A percentile compares a stretch with the other conserved stretches of the same genome.
Evolutionary conservation across 1,140 invertebrate species (phyloP).

Genomic region (Eumaeus atala): DNA sequence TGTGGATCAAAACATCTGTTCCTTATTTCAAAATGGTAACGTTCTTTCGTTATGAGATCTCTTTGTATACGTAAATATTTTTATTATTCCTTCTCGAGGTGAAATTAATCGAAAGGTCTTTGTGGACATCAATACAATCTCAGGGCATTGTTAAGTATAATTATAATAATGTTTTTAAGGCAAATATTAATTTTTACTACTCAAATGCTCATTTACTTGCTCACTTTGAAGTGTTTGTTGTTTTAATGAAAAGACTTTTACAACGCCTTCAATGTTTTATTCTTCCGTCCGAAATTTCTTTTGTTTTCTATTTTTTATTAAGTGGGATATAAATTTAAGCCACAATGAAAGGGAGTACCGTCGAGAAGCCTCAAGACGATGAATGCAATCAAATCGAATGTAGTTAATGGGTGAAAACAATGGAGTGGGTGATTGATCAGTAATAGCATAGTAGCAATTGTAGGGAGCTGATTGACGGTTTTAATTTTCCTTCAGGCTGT

Average conservation of each 20-base stretch:
- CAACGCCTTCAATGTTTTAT: constrained; percentile 32
- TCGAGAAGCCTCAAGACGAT: constrained; percentile 12
- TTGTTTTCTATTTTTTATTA: constrained; percentile 24
- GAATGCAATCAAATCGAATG: constrained; percentile 50
- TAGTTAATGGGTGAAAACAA: constrained; percentile 60
- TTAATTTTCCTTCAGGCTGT: constrained; percentile 52
- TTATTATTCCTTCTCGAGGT: constrained; percentile 56
- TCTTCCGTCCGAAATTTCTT: constrained; percentile 16
- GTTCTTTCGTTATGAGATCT: constrained; percentile 41
- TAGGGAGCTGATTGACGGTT: constrained; percentile 58
- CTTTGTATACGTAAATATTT: constrained; percentile 44
- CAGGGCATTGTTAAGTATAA: constrained; percentile 60
- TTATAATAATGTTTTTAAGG: constrained; percentile 60
- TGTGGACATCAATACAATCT: constrained; percentile 64
- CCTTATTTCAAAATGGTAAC: constrained; percentile 48
- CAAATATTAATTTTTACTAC: constrained; percentile 68
- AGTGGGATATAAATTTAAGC: constrained; percentile 13
- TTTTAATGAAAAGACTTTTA: constrained; percentile 34
- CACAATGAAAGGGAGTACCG: constrained; percentile 14
- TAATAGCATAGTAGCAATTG: constrained; percentile 40
- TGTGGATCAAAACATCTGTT: constrained; percentile 42
- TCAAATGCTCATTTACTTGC: constrained; percentile 42
- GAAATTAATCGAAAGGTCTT: constrained; percentile 62
- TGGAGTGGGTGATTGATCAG: constrained; percentile 53
- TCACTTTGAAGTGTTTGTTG: constrained; percentile 50